Percentiles rank a stretch among this genome's conserved stretches.
phyloP scores from a whole-genome alignment of 64 coral and sea anemone genomes.

The Anthopleura sola region DNA sequence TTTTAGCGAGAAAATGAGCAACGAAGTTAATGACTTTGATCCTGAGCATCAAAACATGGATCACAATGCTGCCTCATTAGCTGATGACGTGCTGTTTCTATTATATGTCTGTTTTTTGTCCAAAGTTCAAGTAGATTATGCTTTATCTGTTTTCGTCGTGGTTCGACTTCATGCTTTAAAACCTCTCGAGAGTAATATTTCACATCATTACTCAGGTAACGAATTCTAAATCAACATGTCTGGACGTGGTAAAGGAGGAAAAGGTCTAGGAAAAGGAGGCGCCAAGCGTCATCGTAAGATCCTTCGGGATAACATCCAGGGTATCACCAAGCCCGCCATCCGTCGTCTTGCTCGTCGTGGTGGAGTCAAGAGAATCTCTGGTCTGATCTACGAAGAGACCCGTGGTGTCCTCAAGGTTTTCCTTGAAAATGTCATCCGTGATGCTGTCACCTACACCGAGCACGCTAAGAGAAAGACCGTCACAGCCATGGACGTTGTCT shows the following conservation, averaged over 20 bases:
- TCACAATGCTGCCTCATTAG: slow-evolving; percentile 11
- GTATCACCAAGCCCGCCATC: slow-evolving; percentile 81
- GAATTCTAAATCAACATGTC: slow-evolving; percentile 20
- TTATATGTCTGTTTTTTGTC: background rate
- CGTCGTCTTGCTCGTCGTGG: slow-evolving; percentile 85
- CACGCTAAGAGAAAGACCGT: slow-evolving; percentile 64
- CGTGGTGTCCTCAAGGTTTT: slow-evolving; percentile 59
- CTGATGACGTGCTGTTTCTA: background rate
- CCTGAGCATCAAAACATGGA: background rate
- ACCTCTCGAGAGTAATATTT: background rate
- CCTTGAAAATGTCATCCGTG: slow-evolving; percentile 59
- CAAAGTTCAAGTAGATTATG: background rate
- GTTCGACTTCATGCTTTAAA: background rate
- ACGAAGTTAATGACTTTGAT: background rate
- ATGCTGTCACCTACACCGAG: slow-evolving; percentile 61
- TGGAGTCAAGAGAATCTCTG: slow-evolving; percentile 88
- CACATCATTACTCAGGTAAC: background rate
- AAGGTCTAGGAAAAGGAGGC: slow-evolving; percentile 93
- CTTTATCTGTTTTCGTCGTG: background rate
- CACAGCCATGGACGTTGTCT: slow-evolving; percentile 55
- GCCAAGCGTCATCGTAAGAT: slow-evolving; percentile 93
- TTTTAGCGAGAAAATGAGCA: background rate
- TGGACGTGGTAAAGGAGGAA: slow-evolving; percentile 85
- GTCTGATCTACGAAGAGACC: slow-evolving; percentile 84
- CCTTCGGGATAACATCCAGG: slow-evolving; percentile 87